Base-by-base conservation (phyloP, 2,113 vertebrate genomes). In the Amazona guildingii region DNA sequence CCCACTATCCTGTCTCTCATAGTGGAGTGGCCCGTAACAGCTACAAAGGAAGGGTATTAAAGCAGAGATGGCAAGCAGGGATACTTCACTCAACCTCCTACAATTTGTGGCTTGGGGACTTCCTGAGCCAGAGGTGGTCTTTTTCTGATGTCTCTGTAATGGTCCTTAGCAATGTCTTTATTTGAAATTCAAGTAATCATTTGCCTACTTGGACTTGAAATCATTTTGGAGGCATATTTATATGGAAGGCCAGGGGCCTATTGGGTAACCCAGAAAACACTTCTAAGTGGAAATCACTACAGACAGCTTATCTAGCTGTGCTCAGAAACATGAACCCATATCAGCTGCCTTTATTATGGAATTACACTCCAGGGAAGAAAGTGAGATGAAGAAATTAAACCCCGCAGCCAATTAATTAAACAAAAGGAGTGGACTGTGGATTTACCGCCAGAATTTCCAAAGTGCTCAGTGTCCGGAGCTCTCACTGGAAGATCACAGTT, bases 301-400 rank as follows among this genome's bases (percentile, higher is more conserved):
- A 78, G 68, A 86, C 43, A 64, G 43, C 39, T 3, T 8, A 25
- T 52, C 11, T 29, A 70, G 46, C 48, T 85, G 39, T 72, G 46
- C 90, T 93, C 35, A 52, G 88, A 86, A 93, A 78, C 55, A 24
- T 1, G 8, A 86, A 64, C 55, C 62, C 2, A 0, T 59, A 31
- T 83, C n/a, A 86, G 67, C 68, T 74, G 83, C 70, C 64, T 92
- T 92, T 85, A 64, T 92, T 78, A 68, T 17, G 55, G 51, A 54
- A 61, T 83, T 90, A 83, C 86, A 88, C 86, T 88, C 48, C 35
- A 90, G 64, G 68, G 55, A 66, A 87, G 83, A 86, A 67, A 95
- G 80, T 27, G 61, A 96, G 85, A 75, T 67, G 79, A 66, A 83
- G 85, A 93, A 92, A 93, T 93, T 70, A 93, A 90, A 83, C 51